A percentile compares a stretch with the other conserved stretches of the same genome.
phyloP scores from a whole-genome alignment of 1,140 invertebrate species.

The Lethrus apterus region DNA sequence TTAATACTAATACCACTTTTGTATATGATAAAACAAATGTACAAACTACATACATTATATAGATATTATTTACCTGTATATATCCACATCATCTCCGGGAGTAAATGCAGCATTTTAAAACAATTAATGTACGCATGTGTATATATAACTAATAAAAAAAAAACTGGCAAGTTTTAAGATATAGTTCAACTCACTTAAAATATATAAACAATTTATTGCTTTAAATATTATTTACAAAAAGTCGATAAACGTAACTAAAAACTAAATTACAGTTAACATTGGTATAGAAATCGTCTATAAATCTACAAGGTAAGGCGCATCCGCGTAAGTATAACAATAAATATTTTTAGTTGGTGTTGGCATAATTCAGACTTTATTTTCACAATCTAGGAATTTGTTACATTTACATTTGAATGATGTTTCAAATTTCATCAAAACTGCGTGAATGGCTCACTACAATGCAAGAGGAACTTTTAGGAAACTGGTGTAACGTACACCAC shows the following conservation, averaged over 20 bases:
- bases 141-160: too few species aligned
- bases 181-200: conserved; percentile 1
- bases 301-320: too few species aligned
- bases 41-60: too few species aligned
- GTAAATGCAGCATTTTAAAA: conserved; percentile 8
- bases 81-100: background rate
- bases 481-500: too few species aligned
- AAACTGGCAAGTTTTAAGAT: conserved; percentile 4
- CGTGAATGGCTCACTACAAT: too few species aligned
- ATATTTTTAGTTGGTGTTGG: conserved; percentile 2
- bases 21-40: background rate
- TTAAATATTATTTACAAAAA: conserved; percentile 7
- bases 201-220: conserved; percentile 11
- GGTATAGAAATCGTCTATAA: conserved; percentile 6
- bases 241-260: background rate
- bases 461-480: too few species aligned
- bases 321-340: too few species aligned
- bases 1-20: background rate
- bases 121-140: background rate
- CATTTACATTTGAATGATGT: too few species aligned
- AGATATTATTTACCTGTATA: background rate
- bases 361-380: background rate
- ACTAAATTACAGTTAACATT: conserved; percentile 11
- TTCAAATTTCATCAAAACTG: too few species aligned
- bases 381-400: background rate